Base-by-base conservation (phyloP, 2,888 invertebrate genomes). In the Alcis repandata region DNA sequence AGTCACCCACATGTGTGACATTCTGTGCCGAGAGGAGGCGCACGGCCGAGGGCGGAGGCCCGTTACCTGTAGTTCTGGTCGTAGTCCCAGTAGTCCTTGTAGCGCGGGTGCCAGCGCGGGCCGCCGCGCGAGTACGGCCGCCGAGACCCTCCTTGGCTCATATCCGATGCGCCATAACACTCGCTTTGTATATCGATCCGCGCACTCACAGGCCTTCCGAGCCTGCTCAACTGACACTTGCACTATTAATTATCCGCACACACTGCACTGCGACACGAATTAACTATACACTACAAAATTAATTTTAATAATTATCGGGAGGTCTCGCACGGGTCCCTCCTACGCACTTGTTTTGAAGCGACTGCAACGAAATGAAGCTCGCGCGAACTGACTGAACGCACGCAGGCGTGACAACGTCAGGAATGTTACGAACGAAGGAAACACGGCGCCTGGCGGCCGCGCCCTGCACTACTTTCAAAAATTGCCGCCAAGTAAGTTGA, bases 11-110 rank as follows among this genome's bases (percentile, higher is more conserved):
- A 56, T 1, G n/a, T n/a, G 6, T 1, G 27, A 27, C 27, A 27
- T 27, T 27, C 27, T 27, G 27, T 4, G 3, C 2, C 6, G 2
- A 27, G 27, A 2, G 36, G 11, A 13, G 15, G 2, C 2, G 20
- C 19, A 22, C 1, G 13, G 22, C 17, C 6, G 22, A 46, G 22
- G 46, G n/a, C 27, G 15, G 11, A 32, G 46, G 13, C 22, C 27
- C 8, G 10, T 32, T 32, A 82, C 92, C 92, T 93, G 80, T 92
- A 93, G 74, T 91, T 92, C 65, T 93, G 92, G 63, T 93, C 93
- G 85, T 91, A 92, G 73, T 92, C 93, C 92, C 92, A 93, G 80
- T 91, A 93, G 67, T 93, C 93, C 84, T 93, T 93, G 87, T 93
- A 93, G 60, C 92, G 91, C 77, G 92, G 91, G 82, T 92, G 92